A percentile compares a stretch with the other conserved stretches of the same genome.
Conservation (phyloP, 2,113 vertebrate species). For the Anhinga rufa region DNA sequence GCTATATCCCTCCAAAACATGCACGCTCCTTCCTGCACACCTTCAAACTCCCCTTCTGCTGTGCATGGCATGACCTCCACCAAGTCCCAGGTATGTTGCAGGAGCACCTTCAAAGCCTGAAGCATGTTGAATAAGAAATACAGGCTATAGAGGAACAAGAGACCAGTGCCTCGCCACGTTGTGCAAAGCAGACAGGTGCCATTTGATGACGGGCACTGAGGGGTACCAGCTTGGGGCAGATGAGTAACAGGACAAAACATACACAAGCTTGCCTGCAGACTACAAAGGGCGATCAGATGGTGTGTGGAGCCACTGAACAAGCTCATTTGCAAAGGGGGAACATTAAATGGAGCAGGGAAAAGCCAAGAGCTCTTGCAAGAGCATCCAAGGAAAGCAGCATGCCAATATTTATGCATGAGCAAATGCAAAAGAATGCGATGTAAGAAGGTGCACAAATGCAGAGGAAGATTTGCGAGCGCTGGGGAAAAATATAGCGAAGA, state of each 20-base stretch:
- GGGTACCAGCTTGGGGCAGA: not conserved
- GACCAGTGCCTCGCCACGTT: rapidly evolving
- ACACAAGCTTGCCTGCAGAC: not conserved
- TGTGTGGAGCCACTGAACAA: not conserved
- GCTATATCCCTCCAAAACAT: not conserved
- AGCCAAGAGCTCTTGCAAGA: not conserved
- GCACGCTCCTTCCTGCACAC: not conserved
- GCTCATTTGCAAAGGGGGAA: not conserved
- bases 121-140: not conserved
- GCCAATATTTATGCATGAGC: not conserved
- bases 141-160: not conserved
- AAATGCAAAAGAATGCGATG: not conserved
- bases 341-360: not conserved
- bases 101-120: not conserved
- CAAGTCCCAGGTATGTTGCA: not conserved
- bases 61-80: not conserved
- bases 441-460: not conserved
- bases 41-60: not conserved
- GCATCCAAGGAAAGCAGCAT: not conserved
- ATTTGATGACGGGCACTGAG: not conserved
- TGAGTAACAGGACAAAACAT: not conserved
- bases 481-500: rapidly evolving
- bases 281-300: too few relatives aligned
- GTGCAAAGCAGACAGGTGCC: not conserved
- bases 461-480: not conserved